These are phyloP conservation scores for Chloroclystis v-ata DNA, from an alignment of 2,888 invertebrate genomes.

Conservation along the genomic window DNA sequence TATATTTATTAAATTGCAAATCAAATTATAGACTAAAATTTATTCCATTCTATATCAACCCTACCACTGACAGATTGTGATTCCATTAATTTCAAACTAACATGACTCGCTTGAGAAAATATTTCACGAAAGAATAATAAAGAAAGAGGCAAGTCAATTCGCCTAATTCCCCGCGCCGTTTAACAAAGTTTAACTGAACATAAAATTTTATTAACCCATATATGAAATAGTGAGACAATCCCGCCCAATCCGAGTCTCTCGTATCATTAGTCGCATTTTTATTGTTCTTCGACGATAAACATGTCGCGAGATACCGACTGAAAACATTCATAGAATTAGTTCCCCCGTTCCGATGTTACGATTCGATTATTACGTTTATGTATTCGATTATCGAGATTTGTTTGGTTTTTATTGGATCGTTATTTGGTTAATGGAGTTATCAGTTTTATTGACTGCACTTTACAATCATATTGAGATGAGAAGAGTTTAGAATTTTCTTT, in stretches of 20 bases:
- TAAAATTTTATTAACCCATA: slow-evolving; percentile 77
- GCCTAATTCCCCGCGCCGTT: slow-evolving; percentile 51
- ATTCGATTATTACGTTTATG: slow-evolving; percentile 66
- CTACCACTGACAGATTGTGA: neutral
- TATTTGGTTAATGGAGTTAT: slow-evolving; percentile 30
- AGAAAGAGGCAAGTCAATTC: slow-evolving; percentile 11
- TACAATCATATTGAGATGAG: slow-evolving; percentile 6
- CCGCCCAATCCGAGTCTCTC: slow-evolving; percentile 59
- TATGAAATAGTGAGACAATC: slow-evolving; percentile 76
- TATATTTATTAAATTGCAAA: no score
- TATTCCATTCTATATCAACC: no score
- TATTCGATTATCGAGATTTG: slow-evolving; percentile 52
- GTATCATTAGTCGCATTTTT: slow-evolving; percentile 76
- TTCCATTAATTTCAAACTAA: no score
- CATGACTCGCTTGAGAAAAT: neutral
- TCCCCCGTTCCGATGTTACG: slow-evolving; percentile 43
- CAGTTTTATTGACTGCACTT: slow-evolving; percentile 13
- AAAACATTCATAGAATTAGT: slow-evolving; percentile 73
- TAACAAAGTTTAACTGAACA: slow-evolving; percentile 74
- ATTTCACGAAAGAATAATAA: slow-evolving; percentile 8
- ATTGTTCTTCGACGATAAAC: slow-evolving; percentile 74
- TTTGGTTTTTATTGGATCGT: slow-evolving; percentile 46
- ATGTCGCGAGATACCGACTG: slow-evolving; percentile 74
- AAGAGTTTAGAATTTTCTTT: neutral
- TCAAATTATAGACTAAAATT: no score